Base-by-base conservation (phyloP, 2,113 vertebrate genomes). In the Anoplopoma fimbria region DNA sequence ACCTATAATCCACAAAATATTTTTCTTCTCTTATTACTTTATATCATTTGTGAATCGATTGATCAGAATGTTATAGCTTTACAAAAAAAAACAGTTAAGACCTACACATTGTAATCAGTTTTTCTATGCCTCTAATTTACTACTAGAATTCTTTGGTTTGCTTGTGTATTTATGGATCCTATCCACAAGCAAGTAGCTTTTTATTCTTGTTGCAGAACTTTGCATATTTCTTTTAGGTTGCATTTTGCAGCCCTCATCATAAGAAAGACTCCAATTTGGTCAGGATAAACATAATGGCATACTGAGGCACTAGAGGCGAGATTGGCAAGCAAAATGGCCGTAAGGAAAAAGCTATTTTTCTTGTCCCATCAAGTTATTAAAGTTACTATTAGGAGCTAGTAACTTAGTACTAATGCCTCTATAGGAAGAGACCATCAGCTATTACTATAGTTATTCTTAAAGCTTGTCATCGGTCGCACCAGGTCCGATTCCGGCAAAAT, bases 111-210 rank as follows among this genome's bases (percentile, higher is more conserved):
- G 6, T 40, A 75, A 57, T 53, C 49, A 31, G 8, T 36, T 15
- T 19, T 49, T 49, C 40, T 15, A 33, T 51, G 6, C 45, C 17
- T 69, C 36, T 27, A 47, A 0, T 76, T 55, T 51, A 63, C n/a
- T n/a, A 2, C 14, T 69, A 3, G 10, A 70, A 78, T 4, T 45
- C 17, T 69, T 33, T 33, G 15, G 4, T 71, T 89, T 81, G 13
- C n/a, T 34, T 61, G 2, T 10, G 1, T 10, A 1, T 69, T 47
- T 58, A 58, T 40, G 25, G 6, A 19, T 60, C 29, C 40, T 29
- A 27, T 78, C 61, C 55, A 19, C 21, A 47, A 40, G 4, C 14
- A 19, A 25, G 4, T 40, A 14, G 6, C 27, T 29, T 76, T 70
- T 9, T 19, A 45, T 19, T 29, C 47, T 69, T 17, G 14, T 60